These are phyloP conservation scores for Zeus faber DNA, from an alignment of 2,113 vertebrate species.

Conservation along the genomic window DNA sequence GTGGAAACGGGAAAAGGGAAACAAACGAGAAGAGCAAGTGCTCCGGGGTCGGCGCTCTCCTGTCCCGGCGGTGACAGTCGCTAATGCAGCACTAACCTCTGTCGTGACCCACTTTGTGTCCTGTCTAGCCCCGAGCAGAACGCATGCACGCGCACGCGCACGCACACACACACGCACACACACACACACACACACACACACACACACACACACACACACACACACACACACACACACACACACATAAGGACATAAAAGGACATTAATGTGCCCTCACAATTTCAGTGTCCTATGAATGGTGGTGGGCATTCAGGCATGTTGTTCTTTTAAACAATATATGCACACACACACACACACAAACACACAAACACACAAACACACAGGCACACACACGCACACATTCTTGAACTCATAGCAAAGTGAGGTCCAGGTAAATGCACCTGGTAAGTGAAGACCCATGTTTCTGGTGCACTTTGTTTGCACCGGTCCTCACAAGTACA, in stretches of 20 bases:
- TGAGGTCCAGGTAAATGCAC: too few relatives aligned
- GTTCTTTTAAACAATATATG: too few relatives aligned
- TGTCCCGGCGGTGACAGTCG: conserved; percentile 65
- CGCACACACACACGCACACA: conserved; percentile 17
- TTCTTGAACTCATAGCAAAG: not conserved
- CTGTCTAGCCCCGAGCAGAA: conserved; percentile 36
- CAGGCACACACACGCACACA: not conserved
- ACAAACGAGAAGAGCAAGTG: conserved; percentile 42
- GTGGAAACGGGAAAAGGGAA: too few relatives aligned
- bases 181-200: not conserved
- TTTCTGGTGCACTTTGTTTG: not conserved
- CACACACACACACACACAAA: not conserved
- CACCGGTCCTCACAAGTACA: not conserved
- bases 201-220: not conserved
- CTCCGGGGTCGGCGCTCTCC: conserved; percentile 52
- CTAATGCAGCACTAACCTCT: conserved; percentile 73
- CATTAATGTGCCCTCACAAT: too few relatives aligned
- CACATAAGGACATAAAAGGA: not conserved
- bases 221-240: not conserved
- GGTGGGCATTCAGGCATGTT: too few relatives aligned
- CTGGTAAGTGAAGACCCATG: too few relatives aligned
- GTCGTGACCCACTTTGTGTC: conserved; percentile 67
- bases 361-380: not conserved
- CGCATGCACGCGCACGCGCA: conserved; percentile 17
- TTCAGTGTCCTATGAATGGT: too few relatives aligned